Conservation (phyloP, 2,113 vertebrate species). For the Pagrus major region DNA sequence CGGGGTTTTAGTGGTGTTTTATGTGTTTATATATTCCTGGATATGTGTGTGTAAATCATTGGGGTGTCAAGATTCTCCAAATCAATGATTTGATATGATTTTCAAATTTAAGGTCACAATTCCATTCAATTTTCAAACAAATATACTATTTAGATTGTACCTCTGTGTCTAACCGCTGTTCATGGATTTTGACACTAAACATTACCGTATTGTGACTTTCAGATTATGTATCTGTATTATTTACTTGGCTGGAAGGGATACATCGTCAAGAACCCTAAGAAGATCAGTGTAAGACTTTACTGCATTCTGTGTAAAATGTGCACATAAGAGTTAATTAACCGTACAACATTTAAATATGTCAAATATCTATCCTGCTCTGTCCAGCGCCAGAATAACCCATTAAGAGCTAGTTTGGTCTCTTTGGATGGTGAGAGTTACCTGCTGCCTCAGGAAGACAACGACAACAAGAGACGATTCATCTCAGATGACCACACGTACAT, state of each 20-base stretch:
- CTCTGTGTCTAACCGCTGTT: background rate
- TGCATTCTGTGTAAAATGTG: background rate
- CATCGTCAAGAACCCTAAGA: slow-evolving; percentile 81
- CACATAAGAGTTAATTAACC: background rate
- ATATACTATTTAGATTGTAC: background rate
- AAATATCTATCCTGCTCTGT: background rate
- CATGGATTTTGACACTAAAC: background rate
- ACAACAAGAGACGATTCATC: slow-evolving; percentile 80
- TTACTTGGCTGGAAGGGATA: slow-evolving; percentile 88
- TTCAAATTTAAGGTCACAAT: no score
- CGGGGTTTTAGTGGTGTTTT: background rate
- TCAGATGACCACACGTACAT: slow-evolving; percentile 85
- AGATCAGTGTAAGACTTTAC: slow-evolving; percentile 72
- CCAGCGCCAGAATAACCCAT: slow-evolving; percentile 70
- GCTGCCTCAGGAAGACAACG: slow-evolving; percentile 73
- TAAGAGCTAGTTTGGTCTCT: slow-evolving; percentile 79
- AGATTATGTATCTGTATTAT: slow-evolving; percentile 90
- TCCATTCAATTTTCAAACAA: no score
- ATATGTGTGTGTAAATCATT: background rate
- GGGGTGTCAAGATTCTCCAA: background rate
- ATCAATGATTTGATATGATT: no score
- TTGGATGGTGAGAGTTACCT: slow-evolving; percentile 76
- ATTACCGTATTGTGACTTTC: slow-evolving; percentile 42
- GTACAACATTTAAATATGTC: background rate
- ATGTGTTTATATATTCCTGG: background rate